A percentile compares a stretch with the other conserved stretches of the same genome.
phyloP scores from a whole-genome alignment of 64 coral and sea anemone genomes.

The Dendronephthya gigantea region DNA sequence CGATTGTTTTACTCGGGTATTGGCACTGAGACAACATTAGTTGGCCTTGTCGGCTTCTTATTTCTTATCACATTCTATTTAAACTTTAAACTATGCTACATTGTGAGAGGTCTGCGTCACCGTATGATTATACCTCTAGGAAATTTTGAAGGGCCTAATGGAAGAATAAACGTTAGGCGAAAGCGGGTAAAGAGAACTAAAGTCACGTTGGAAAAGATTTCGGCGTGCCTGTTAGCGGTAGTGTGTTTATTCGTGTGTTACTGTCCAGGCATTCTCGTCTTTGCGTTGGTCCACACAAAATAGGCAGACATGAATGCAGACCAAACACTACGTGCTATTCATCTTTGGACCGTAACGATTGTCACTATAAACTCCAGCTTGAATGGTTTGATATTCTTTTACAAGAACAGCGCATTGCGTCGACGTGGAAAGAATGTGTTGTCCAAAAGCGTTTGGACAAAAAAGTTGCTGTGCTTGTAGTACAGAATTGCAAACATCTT shows the following conservation, averaged over 20 bases:
- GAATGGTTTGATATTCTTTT: conserved; percentile 1
- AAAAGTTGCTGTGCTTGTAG: too few species aligned
- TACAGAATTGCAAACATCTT: too few species aligned
- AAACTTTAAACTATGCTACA: background rate
- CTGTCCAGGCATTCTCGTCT: background rate
- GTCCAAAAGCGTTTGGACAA: too few species aligned
- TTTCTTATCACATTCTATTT: background rate
- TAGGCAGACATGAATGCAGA: background rate
- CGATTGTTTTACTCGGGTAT: background rate
- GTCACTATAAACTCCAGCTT: background rate
- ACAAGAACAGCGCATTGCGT: background rate
- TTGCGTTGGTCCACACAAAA: background rate
- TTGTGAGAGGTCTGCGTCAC: background rate
- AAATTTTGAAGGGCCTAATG: background rate
- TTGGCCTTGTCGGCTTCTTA: background rate
- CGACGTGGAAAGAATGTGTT: too few species aligned
- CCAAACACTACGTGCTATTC: background rate
- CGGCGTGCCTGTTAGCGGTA: background rate
- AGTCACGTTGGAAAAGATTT: background rate
- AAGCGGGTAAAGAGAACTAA: background rate
- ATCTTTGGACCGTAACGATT: background rate
- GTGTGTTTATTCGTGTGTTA: background rate
- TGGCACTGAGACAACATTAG: background rate
- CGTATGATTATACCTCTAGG: background rate
- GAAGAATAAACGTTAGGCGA: too few species aligned